phyloP scores from a whole-genome alignment of 2,888 invertebrate genomes.

The Thymelicus sylvestris region DNA sequence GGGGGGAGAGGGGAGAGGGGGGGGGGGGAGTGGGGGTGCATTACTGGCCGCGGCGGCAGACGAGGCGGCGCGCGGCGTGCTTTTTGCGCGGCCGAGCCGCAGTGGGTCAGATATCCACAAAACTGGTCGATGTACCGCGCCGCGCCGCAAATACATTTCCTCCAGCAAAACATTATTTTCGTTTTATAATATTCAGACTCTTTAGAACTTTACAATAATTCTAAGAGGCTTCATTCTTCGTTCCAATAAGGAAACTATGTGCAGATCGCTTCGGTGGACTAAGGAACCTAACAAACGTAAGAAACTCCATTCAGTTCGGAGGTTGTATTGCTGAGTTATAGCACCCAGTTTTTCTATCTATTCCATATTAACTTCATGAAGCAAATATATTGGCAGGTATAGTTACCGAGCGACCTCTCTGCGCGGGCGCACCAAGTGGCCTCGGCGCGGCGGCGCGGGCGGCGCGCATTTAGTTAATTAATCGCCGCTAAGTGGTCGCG shows the following conservation, averaged over 20 bases:
- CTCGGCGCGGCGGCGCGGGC: conserved; percentile 1
- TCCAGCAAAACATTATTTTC: no score
- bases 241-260: no score
- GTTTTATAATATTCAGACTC: no score
- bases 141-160: no score
- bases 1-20: conserved; percentile 35
- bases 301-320: no score
- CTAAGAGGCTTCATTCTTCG: no score
- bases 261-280: no score
- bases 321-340: no score
- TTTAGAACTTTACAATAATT: no score
- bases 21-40: neutral
- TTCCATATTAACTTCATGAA: no score
- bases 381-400: neutral
- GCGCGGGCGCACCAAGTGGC: neutral
- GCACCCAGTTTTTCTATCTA: no score
- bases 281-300: no score
- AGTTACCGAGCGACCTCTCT: neutral
- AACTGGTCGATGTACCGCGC: neutral
- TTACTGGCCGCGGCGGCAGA: conserved; percentile 30
- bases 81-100: conserved; percentile 15
- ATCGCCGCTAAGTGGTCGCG: conserved; percentile 21
- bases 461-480: conserved; percentile 20
- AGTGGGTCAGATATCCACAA: neutral
- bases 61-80: conserved; percentile 24